A percentile compares a stretch with the other conserved stretches of the same genome.
Evolutionary conservation across 2,113 vertebrate genomes (phyloP).

Genomic region (Cinclus mexicanus): DNA sequence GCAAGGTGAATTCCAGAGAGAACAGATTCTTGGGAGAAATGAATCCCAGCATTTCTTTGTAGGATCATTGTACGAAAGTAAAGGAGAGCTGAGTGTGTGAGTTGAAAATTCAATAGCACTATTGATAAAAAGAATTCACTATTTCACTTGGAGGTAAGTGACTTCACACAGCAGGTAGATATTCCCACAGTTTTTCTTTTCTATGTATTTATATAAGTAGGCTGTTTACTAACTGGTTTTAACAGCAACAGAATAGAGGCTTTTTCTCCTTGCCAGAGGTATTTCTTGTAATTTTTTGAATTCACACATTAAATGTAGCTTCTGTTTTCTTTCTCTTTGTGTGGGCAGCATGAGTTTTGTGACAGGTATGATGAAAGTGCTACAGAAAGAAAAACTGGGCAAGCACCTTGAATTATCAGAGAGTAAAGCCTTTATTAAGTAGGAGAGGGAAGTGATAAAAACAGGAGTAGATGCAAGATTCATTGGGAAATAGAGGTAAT

Average conservation of each 20-base stretch:
- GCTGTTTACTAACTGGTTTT: background rate
- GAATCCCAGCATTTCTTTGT: background rate
- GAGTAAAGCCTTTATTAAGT: background rate
- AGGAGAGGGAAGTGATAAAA: background rate
- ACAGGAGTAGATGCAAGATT: background rate
- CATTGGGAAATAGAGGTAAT: background rate
- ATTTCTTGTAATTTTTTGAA: background rate
- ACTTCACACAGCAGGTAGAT: background rate
- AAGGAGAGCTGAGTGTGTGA: background rate
- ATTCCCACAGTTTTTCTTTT: background rate
- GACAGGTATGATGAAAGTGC: background rate
- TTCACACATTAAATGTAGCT: background rate
- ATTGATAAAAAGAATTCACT: background rate
- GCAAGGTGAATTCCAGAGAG: background rate
- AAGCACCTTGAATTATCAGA: background rate
- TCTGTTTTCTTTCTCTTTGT: background rate
- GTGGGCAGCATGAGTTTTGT: background rate
- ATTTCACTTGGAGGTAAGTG: background rate
- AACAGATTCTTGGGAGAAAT: background rate
- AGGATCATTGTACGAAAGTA: background rate
- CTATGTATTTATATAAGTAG: background rate
- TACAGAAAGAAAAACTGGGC: background rate
- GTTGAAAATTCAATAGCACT: background rate
- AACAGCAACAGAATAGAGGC: background rate
- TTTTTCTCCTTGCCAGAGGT: background rate